Base-by-base conservation (phyloP, 2,797 vertebrate species). In the Geotrypetes seraphini region DNA sequence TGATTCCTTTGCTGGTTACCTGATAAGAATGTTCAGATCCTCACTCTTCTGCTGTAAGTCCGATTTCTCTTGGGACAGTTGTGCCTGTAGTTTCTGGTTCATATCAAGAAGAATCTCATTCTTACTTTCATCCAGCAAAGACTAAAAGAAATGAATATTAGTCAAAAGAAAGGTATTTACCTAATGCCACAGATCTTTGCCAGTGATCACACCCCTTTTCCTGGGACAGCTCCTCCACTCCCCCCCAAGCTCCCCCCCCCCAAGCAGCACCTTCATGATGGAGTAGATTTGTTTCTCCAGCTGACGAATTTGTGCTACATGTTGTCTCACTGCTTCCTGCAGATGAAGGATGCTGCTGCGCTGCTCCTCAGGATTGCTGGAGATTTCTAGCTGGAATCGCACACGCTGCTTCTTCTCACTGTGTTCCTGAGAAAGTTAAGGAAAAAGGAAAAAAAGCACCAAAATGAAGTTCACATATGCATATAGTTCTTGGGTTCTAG, bases 201-300 rank as follows among this genome's bases (percentile, higher is more conserved):
- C 15, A 15, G 5, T 12, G 25, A 6, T 23, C 1, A 12, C 12
- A 21, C 12, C 4, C 1, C 8, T 12, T 19, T 15, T 3, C 19
- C 11, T 3, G 3, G 1, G 16, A 15, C 33, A 25, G 3, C 7
- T 10, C 4, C 5, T 12, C 7, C 10, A 19, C 12, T n/a, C n/a
- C 3, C 5, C 21, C 7, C n/a, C n/a, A 0, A 0, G 28, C 23
- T 3, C 5, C 21, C 7, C n/a, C 3, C 5, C 21, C 7, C n/a
- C n/a, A 0, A 0, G 28, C 23, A 68, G 69, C 53, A 97, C 94
- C 80, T 88, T 91, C 73, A 90, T 82, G 25, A 96, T 87, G 35
- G 91, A 93, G 75, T 99, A 98, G 73, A 99, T 98, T 73, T 97
- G 92, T 66, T 96, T 98, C 75, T 99, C 95, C 13, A 96, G 75